Conservation (phyloP, 2,113 vertebrate species). For the Chrysemys picta region DNA sequence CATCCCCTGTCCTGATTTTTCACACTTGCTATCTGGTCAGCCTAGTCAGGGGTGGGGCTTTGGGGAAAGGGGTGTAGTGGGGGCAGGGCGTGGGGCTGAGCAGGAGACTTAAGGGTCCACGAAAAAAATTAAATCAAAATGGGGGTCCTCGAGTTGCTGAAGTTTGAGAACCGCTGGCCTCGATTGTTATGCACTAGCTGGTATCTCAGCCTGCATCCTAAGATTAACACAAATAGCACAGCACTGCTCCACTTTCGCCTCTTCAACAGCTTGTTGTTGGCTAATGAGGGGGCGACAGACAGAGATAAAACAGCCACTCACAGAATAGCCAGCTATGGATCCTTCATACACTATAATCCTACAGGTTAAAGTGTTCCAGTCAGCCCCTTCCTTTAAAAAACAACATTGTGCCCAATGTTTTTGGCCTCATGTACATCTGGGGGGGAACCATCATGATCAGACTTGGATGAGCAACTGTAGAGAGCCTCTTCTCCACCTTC, state of each 20-base stretch:
- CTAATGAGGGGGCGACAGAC: neutral
- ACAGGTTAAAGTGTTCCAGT: neutral
- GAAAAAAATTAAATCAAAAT: too few species aligned
- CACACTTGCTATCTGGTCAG: too few species aligned
- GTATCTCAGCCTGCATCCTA: neutral
- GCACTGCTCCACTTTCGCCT: accelerated
- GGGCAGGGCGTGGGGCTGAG: too few species aligned
- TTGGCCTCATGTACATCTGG: neutral
- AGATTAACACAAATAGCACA: neutral
- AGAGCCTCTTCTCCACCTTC: constrained; percentile 1
- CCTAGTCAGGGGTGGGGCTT: too few species aligned
- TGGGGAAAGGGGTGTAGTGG: too few species aligned
- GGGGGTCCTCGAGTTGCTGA: too few species aligned
- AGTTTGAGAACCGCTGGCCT: too few species aligned
- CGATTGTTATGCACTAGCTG: neutral
- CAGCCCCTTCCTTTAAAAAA: neutral
- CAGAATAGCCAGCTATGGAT: neutral
- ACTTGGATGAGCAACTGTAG: neutral
- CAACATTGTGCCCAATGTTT: neutral
- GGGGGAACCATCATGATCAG: neutral
- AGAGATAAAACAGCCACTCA: neutral
- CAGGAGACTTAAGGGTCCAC: too few species aligned
- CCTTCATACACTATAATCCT: neutral
- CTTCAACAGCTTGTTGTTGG: neutral
- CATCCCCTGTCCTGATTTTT: too few species aligned